Evolutionary conservation across 2,113 vertebrate species (phyloP).

Genomic region (Nycticorax nycticorax): DNA sequence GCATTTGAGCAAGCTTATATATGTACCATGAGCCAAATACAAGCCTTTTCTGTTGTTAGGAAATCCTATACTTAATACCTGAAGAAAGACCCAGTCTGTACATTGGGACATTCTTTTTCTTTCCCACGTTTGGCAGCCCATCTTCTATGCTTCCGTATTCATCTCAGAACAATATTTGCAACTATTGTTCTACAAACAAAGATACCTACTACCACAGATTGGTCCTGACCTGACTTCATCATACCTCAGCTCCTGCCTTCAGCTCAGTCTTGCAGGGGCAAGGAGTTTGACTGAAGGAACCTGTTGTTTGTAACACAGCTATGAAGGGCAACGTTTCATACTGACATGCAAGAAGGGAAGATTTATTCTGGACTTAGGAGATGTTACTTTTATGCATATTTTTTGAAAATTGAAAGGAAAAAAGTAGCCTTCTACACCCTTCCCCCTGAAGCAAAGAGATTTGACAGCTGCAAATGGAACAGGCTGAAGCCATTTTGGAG

Average conservation of each 20-base stretch:
- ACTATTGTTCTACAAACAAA: not conserved
- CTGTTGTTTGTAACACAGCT: not conserved
- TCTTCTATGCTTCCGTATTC: not conserved
- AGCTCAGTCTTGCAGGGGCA: not conserved
- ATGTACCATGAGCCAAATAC: not conserved
- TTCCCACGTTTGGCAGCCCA: not conserved
- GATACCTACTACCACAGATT: not conserved
- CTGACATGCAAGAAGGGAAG: not conserved
- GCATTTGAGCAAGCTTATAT: not conserved
- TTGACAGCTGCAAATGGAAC: not conserved
- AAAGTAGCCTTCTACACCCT: not conserved
- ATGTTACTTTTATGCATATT: not conserved
- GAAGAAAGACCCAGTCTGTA: not conserved
- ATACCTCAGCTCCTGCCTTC: not conserved
- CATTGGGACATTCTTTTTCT: not conserved
- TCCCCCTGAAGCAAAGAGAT: not conserved
- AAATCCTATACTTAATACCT: not conserved
- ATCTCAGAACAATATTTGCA: not conserved
- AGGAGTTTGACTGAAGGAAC: not conserved
- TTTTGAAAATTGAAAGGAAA: not conserved
- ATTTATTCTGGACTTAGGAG: not conserved
- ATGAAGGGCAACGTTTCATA: not conserved
- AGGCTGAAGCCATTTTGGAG: conserved; percentile 24
- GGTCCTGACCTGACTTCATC: not conserved
- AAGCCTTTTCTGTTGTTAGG: not conserved